Evolutionary conservation across 2,797 vertebrate genomes (phyloP).

Genomic region (Cirrhinus molitorella): DNA sequence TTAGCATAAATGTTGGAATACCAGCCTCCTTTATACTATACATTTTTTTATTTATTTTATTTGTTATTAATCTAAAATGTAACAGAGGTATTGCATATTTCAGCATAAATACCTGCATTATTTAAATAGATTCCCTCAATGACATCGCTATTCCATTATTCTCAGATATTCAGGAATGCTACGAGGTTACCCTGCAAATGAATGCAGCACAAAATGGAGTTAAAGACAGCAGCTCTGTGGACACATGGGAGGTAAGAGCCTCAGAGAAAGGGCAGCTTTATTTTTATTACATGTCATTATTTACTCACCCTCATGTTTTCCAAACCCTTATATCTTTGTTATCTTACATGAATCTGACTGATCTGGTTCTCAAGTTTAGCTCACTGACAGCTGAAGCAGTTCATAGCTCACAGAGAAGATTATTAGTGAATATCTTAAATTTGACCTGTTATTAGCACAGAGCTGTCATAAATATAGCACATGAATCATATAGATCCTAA

Average conservation of each 20-base stretch:
- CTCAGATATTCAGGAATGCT: constrained; percentile 86
- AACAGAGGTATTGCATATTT: constrained; percentile 16
- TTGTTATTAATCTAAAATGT: not conserved
- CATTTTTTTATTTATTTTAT: not conserved
- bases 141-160: constrained; percentile 55
- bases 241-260: constrained; percentile 76
- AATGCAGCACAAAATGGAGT: constrained; percentile 72
- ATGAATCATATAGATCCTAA: not conserved
- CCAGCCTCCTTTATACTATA: not conserved
- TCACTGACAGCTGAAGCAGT: not conserved
- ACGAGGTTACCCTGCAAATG: constrained; percentile 83
- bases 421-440: not conserved
- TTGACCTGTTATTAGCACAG: no score
- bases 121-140: constrained; percentile 53
- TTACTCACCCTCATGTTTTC: constrained; percentile 10
- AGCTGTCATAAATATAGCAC: not conserved
- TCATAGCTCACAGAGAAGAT: not conserved
- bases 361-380: not conserved
- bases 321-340: constrained; percentile 7
- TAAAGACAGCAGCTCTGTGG: constrained; percentile 70
- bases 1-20: not conserved
- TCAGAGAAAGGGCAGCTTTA: not conserved
- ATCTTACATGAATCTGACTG: not conserved
- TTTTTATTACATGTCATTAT: not conserved
- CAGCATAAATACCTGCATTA: constrained; percentile 7